Evolutionary conservation across 2,113 vertebrate genomes (phyloP).

Genomic region (Eretmochelys imbricata): DNA sequence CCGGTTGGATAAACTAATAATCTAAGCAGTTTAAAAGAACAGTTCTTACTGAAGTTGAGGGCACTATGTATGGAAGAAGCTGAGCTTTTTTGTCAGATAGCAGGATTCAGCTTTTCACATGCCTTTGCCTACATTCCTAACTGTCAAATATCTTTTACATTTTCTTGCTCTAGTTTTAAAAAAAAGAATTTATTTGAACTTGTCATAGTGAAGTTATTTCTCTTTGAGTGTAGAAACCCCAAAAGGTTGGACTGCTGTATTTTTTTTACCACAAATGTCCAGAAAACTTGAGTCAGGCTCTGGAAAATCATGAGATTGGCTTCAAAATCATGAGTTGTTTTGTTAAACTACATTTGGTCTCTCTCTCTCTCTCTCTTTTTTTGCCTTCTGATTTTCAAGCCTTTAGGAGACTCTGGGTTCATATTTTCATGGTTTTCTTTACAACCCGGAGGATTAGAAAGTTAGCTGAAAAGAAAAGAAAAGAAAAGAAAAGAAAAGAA

Average conservation of each 20-base stretch:
- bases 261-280: not conserved
- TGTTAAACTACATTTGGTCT: too few species aligned
- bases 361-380: too few species aligned
- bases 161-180: not conserved
- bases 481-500: not conserved
- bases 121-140: not conserved
- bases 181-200: not conserved
- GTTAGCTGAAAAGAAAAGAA: not conserved
- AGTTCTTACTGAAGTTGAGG: conserved; percentile 5
- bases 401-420: not conserved
- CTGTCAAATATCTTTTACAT: not conserved
- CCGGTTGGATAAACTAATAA: conserved; percentile 55
- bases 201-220: not conserved
- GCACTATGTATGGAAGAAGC: not conserved
- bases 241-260: not conserved
- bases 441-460: not conserved
- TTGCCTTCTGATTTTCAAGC: not conserved
- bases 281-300: not conserved
- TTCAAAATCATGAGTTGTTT: not conserved
- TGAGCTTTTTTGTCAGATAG: not conserved
- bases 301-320: not conserved
- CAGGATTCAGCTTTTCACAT: not conserved
- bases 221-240: not conserved
- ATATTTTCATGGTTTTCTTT: not conserved
- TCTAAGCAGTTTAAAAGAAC: conserved; percentile 9